Conservation (phyloP, 2,888 invertebrate genomes). For the Parnassius apollo region DNA sequence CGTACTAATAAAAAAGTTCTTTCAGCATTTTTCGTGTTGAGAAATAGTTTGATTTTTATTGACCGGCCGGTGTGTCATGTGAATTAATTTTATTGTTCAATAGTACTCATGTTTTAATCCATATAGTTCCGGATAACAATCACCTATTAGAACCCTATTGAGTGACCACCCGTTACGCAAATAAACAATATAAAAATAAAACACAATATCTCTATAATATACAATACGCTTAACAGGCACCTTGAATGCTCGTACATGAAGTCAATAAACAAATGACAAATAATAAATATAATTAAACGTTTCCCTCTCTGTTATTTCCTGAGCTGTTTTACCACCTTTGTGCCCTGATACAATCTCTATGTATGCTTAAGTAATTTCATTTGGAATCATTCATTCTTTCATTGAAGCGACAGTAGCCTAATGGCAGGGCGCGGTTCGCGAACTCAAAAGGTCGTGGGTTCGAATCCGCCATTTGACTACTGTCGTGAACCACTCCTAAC, state of each 20-base stretch:
- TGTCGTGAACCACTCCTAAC: no score
- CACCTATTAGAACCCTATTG: background rate
- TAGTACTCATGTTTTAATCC: no score
- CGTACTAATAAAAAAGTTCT: no score
- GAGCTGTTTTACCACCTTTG: slow-evolving; percentile 4
- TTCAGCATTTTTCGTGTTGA: no score
- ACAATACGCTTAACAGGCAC: slow-evolving; percentile 13
- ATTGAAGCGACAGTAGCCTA: no score
- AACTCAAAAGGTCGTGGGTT: no score
- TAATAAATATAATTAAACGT: background rate
- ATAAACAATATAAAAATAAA: background rate
- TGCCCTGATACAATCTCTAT: slow-evolving; percentile 14
- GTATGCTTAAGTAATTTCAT: slow-evolving; percentile 11
- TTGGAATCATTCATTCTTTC: slow-evolving; percentile 1
- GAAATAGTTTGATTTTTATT: no score
- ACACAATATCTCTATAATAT: background rate
- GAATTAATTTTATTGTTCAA: no score
- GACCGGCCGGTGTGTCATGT: no score
- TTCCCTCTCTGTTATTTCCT: background rate
- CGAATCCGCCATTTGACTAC: no score
- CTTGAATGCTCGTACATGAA: slow-evolving; percentile 6
- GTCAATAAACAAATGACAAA: background rate
- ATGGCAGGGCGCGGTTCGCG: no score
- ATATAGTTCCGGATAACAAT: no score
- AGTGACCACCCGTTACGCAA: slow-evolving; percentile 2